Base-by-base conservation (phyloP, 2,113 vertebrate genomes). In the Amphiprion ocellaris region DNA sequence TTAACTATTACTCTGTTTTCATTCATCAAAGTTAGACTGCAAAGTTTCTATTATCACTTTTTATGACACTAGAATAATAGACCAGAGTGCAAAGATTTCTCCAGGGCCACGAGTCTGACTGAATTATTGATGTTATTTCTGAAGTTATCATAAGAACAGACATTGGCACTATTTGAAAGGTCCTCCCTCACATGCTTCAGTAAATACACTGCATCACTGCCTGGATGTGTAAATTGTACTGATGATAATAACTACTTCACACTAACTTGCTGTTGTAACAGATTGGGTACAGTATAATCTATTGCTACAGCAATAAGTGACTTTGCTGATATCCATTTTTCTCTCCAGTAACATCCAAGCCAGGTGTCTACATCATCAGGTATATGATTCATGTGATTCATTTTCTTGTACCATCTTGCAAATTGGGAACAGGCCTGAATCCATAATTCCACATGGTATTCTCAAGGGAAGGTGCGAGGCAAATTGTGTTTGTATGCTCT, bases 381-480 rank as follows among this genome's bases (percentile, higher is more conserved):
- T 86, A 52, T 88, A 87, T 90, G 83, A 90, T 88, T 92, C 83
- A 86, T 92, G 81, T 5, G 70, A 83, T 86, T 87, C 61, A 90
- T 92, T 91, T 90, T 83, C 83, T 62, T 37, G 75, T 26, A 88
- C 77, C 77, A 82, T 87, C 75, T 87, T 88, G 89, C 83, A 91
- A 91, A 90, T 92, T 91, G 80, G 86, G 90, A 89, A 78, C 79
- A 89, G 69, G 72, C 58, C 82, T 90, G 81, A 90, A 91, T 90
- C 79, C 83, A 79, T 87, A 91, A 79, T 75, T 89, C 72, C 86
- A 74, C 24, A 19, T 28, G 39, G 60, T 64, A 66, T 82, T 76
- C 82, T 71, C 47, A 2, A 30, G 79, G 84, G 79, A 85, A 68
- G 46, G 70, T 50, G 60, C 53, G 4, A 76, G 69, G 87, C 53